Conservation (phyloP, 2,888 invertebrate genomes). For the Auanema sp. region DNA sequence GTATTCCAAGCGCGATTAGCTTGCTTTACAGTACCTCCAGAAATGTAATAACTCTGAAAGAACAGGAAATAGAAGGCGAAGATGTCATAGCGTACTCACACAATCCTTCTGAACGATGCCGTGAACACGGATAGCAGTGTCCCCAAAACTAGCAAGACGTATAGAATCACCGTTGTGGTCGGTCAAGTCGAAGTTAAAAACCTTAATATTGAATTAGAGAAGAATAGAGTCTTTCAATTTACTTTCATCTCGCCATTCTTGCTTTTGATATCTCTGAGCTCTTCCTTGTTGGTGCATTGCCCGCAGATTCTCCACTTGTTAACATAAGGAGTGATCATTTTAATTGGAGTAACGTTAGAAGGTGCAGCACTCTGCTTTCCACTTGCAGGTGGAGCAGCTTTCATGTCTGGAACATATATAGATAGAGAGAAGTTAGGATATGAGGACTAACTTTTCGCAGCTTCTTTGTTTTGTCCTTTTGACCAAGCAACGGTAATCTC, state of each 20-base stretch:
- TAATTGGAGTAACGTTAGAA: constrained; percentile 28
- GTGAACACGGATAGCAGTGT: constrained; percentile 41
- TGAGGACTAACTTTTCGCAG: neutral
- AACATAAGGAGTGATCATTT: constrained; percentile 36
- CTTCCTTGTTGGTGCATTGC: constrained; percentile 42
- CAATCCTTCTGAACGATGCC: constrained; percentile 36
- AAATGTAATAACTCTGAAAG: constrained; percentile 80
- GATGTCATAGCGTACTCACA: constrained; percentile 27
- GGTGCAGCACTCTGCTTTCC: constrained; percentile 13
- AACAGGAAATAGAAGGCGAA: constrained; percentile 11
- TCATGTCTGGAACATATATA: neutral
- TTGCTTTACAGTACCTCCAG: constrained; percentile 81
- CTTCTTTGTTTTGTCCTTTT: neutral
- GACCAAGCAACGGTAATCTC: constrained; percentile 10
- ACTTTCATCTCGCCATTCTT: constrained; percentile 26
- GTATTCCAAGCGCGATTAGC: constrained; percentile 86
- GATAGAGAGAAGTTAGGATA: neutral
- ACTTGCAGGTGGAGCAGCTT: constrained; percentile 17
- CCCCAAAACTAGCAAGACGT: constrained; percentile 49
- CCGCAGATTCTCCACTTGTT: constrained; percentile 46
- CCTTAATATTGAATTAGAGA: constrained; percentile 9
- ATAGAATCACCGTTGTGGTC: constrained; percentile 46
- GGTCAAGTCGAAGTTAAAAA: constrained; percentile 55
- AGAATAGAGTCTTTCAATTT: constrained; percentile 6
- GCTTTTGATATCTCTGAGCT: constrained; percentile 31